phyloP scores from a whole-genome alignment of 1,140 invertebrate genomes.

The Chelonus insularis region DNA sequence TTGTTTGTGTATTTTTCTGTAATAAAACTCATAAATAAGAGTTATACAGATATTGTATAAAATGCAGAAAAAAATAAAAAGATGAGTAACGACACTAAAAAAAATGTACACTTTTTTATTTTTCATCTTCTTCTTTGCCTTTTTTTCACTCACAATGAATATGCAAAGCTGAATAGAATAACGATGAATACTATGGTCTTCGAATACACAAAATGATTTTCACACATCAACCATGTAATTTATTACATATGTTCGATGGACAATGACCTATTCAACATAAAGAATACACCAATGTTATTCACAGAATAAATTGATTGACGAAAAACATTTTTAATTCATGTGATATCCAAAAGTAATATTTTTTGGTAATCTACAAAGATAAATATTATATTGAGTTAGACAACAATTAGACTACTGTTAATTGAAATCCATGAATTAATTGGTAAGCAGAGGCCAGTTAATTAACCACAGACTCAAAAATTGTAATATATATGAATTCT shows the following conservation, averaged over 20 bases:
- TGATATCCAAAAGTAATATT: no score
- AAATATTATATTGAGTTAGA: no score
- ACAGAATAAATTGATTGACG: background rate
- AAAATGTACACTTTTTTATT: no score
- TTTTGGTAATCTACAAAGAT: no score
- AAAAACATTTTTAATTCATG: background rate
- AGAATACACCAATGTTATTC: background rate
- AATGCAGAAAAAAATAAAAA: no score
- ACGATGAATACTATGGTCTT: conserved; percentile 12
- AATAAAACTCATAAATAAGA: no score
- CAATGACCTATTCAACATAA: background rate
- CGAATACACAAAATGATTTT: conserved; percentile 5
- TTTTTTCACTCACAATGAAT: conserved; percentile 2
- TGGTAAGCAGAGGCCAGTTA: conserved; percentile 4
- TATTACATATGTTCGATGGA: conserved; percentile 11
- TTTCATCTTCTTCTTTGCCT: background rate
- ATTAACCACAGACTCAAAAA: conserved; percentile 1
- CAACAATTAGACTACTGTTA: background rate
- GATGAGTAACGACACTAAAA: no score
- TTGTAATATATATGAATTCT: no score
- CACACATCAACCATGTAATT: conserved; percentile 13
- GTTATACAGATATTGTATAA: no score
- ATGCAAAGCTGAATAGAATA: conserved; percentile 15
- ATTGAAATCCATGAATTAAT: background rate
- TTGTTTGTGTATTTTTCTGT: no score